Evolutionary conservation across 2,797 vertebrate genomes (phyloP).

Genomic region (Ispidina picta): DNA sequence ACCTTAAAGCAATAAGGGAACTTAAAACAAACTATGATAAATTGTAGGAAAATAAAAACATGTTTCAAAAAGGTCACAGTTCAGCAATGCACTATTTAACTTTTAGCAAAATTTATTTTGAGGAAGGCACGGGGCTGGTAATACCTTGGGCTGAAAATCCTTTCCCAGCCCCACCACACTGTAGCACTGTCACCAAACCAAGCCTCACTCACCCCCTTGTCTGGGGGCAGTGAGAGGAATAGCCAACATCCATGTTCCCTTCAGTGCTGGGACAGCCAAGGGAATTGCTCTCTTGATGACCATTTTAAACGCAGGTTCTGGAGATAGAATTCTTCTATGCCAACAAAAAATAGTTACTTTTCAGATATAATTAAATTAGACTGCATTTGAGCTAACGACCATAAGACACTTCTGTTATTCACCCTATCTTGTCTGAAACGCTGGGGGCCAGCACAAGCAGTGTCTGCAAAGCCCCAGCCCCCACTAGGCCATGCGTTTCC

Average conservation of each 20-base stretch:
- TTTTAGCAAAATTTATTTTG: not conserved
- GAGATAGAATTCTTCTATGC: not conserved
- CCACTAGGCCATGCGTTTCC: accelerated
- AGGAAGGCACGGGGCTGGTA: not conserved
- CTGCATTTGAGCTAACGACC: not conserved
- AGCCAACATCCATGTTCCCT: accelerated
- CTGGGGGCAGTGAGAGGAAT: not conserved
- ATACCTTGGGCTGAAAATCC: not conserved
- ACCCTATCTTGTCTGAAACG: not conserved
- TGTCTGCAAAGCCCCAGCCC: not conserved
- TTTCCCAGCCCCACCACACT: not conserved
- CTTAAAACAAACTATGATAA: not conserved
- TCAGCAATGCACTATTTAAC: not conserved
- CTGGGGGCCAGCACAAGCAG: not conserved
- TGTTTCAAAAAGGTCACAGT: not conserved
- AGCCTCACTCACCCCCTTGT: not conserved
- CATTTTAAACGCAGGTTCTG: not conserved
- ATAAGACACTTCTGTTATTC: accelerated
- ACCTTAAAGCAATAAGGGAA: not conserved
- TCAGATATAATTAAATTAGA: not conserved
- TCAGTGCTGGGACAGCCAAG: not conserved
- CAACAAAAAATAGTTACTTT: not conserved
- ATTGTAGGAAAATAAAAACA: not conserved
- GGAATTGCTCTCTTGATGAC: not conserved
- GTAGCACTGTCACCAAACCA: not conserved